These are phyloP conservation scores for Sebastes kiyomatsui DNA, from an alignment of 2,797 vertebrate species.

Conservation along the genomic window DNA sequence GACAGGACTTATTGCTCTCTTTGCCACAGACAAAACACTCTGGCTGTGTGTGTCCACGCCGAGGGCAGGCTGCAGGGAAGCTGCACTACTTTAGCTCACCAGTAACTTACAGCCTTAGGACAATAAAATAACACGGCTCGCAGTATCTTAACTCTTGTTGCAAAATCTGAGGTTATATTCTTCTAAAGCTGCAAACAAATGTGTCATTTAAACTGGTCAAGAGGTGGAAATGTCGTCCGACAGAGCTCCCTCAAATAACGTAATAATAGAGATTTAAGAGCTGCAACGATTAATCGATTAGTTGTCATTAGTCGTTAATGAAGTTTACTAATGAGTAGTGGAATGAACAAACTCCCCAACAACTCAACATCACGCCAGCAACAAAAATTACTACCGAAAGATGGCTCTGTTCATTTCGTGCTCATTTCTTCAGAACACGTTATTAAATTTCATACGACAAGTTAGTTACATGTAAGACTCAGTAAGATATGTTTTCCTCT, in stretches of 20 bases:
- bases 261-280: background rate
- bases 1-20: constrained; percentile 43
- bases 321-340: too few relatives aligned
- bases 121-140: constrained; percentile 17
- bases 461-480: too few relatives aligned
- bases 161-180: background rate
- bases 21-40: constrained; percentile 56
- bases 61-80: constrained; percentile 44
- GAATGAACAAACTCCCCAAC: too few relatives aligned
- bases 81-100: constrained; percentile 10
- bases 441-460: too few relatives aligned
- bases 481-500: too few relatives aligned
- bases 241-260: background rate
- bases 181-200: background rate
- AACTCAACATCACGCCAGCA: too few relatives aligned
- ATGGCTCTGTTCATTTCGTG: too few relatives aligned
- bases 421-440: too few relatives aligned
- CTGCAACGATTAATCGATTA: too few relatives aligned
- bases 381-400: too few relatives aligned
- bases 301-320: too few relatives aligned
- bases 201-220: background rate
- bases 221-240: background rate
- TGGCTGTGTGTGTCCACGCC: constrained; percentile 17
- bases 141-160: background rate
- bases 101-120: constrained; percentile 28